Base-by-base conservation (phyloP, 2,888 invertebrate genomes). In the Tachina grossa region DNA sequence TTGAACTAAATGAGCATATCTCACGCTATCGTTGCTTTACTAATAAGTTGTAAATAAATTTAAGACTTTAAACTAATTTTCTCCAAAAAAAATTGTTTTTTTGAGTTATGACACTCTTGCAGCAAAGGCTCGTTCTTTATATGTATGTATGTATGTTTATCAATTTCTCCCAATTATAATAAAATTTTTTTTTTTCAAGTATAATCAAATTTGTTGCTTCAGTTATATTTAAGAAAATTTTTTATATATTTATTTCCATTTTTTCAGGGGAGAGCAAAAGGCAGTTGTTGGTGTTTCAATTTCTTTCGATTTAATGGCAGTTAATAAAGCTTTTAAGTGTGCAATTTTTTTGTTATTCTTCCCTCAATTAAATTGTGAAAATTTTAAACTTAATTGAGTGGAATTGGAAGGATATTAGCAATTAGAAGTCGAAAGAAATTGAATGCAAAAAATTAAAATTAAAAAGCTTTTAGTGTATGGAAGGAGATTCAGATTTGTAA, bases 191-290 rank as follows among this genome's bases (percentile, higher is more conserved):
- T 22, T 39, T 72, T 59, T n/a, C n/a, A 16, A 16, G 4, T 9
- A 11, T 57, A 72, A 72, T 72, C 47, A n/a, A 72, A 61, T 61
- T 74, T 39, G n/a, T 51, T 41, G 41, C 49, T 51, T 51, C 8
- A 72, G 5, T 59, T 22, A 22, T 71, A n/a, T 45, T 57, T 71
- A 39, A 1, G n/a, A 6, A 5, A 11, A 49, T 14, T 41, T 19
- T 39, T 51, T 51, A 1, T 39, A n/a, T 16, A 5, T 51, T 51
- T 16, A 16, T 8, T 51, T 51, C n/a, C 16, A 47, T 61, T 61
- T 61, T n/a, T 11, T 8, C 10, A 43, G n/a, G 31, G 22, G 13
- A 9, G 22, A 31, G 31, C n/a, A n/a, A 39, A 57, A 14, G 31
- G 57, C 19, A 47, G n/a, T n/a, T 22, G 31, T 45, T 45, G 45